Evolutionary conservation across 1,140 invertebrate genomes (phyloP).

Genomic region (Atta texana): DNA sequence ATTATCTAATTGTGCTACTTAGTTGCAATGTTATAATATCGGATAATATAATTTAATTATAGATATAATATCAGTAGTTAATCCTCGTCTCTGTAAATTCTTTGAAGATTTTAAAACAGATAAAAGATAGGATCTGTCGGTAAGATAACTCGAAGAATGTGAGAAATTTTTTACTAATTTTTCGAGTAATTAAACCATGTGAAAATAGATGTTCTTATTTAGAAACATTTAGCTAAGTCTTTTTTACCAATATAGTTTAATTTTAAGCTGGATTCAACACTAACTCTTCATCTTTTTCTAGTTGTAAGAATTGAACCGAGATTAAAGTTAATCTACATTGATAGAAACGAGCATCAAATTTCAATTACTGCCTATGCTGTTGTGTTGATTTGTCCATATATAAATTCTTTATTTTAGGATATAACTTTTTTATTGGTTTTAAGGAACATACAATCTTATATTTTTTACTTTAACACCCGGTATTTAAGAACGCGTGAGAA

Average conservation of each 20-base stretch:
- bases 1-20: slow-evolving; percentile 10
- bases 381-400: no score
- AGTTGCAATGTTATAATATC: slow-evolving; percentile 6
- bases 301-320: no score
- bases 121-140: background rate
- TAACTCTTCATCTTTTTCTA: no score
- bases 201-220: background rate
- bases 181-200: background rate
- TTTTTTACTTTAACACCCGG: background rate
- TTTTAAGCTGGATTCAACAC: no score
- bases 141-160: slow-evolving; percentile 6
- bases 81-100: slow-evolving; percentile 17
- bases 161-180: background rate
- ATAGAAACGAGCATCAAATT: no score
- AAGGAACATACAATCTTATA: background rate
- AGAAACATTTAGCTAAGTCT: background rate
- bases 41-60: background rate
- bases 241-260: no score
- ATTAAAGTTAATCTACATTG: no score
- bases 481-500: slow-evolving; percentile 29
- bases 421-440: background rate
- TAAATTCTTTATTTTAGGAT: background rate
- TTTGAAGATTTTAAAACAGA: background rate
- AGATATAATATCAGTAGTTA: slow-evolving; percentile 60
- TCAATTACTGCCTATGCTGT: background rate